Evolutionary conservation across 1,140 invertebrate species (phyloP), one percentile per base, ranked within the genome.

Genomic region (Caerostris extrusa): DNA sequence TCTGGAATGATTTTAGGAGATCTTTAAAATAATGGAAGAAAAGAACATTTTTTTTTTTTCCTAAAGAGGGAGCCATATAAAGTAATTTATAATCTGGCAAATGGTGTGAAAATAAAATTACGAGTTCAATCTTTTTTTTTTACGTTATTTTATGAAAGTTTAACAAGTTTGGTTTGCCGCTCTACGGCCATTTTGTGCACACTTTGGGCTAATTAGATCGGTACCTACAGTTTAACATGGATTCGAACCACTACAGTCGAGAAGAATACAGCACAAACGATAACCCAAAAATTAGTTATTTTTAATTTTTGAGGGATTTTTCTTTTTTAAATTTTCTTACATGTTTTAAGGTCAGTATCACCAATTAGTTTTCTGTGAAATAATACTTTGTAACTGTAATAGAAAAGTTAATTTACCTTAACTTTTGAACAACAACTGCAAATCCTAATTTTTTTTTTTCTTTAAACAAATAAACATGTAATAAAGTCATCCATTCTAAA

Each of bases 231-330:
- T 34, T 34, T 1, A 34, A 34, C 34, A 34, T 34, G 34, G 34
- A 34, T 34, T 34, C 34, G 34, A 34, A 34, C 34, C 34, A 34
- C 34, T 34, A 34, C 34, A 34, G 34, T 34, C 17, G 14, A 14
- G 61, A 67, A 67, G 34, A 34, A 6, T n/a, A 17, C 14, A 67
- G 14, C 14, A 67, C 14, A 67, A 67, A 67, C n/a, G 61, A 67
- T 67, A 67, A 67, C 61, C n/a, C 61, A 67, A 67, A n/a, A 67
- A 67, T 67, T 67, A n/a, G 6, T 67, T 67, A 12, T 67, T 67
- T 67, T 67, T 67, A n/a, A 1, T 34, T 34, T 34, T 34, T 34
- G 34, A 34, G 34, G 0, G 34, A 2, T 34, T 34, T 34, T 34
- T 34, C n/a, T n/a, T 34, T 34, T 67, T 4, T 17, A 67, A 67